Evolutionary conservation across 1,140 invertebrate species (phyloP).

Genomic region (Ips nitidus): DNA sequence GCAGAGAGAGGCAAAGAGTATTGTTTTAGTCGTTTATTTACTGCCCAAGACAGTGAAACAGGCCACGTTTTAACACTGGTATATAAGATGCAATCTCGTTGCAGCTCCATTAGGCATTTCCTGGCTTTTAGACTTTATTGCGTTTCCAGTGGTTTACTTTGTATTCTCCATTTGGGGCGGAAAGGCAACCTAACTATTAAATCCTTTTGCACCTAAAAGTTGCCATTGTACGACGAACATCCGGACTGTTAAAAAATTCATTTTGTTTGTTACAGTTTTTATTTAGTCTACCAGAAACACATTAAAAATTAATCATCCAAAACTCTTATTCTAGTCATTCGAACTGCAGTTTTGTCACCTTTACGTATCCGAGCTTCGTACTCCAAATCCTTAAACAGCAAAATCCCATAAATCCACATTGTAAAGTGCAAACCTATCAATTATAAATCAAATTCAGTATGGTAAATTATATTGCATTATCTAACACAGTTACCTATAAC

Average conservation of each 20-base stretch:
- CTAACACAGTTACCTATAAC: neutral
- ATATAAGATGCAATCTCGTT: conserved; percentile 6
- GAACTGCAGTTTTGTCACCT: no score
- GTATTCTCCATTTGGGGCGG: conserved; percentile 8
- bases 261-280: no score
- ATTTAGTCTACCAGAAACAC: no score
- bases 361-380: neutral
- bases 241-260: no score
- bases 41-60: neutral
- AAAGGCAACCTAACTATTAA: neutral
- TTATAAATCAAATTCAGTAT: neutral
- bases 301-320: no score
- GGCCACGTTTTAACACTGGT: neutral
- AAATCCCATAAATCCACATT: conserved; percentile 11
- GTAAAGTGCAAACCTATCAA: conserved; percentile 11
- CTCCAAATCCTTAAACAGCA: conserved; percentile 7
- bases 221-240: neutral
- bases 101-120: conserved; percentile 14
- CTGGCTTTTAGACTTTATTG: conserved; percentile 11
- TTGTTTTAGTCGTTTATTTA: conserved; percentile 1
- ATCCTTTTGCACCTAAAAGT: conserved; percentile 2
- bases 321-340: no score
- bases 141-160: conserved; percentile 14
- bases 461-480: neutral
- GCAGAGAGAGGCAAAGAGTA: neutral